Percentiles rank a stretch among this genome's conserved stretches.
phyloP scores from a whole-genome alignment of 2,113 vertebrate genomes.

The Gallinago jamesoni region DNA sequence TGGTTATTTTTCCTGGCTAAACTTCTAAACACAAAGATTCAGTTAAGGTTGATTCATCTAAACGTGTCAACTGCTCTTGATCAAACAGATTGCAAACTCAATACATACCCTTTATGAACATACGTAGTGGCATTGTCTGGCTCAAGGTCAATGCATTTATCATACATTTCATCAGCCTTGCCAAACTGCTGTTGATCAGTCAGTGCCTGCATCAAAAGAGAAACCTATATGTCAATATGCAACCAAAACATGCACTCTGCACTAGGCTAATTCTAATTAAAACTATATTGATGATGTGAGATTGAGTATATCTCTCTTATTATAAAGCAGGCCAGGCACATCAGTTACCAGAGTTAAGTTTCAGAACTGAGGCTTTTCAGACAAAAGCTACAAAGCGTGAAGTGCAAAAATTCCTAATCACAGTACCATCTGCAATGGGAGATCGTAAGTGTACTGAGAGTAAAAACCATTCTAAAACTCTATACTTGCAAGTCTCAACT shows the following conservation, averaged over 20 bases:
- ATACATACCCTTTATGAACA: slow-evolving; percentile 96
- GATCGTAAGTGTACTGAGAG: not conserved
- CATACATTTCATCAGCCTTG: slow-evolving; percentile 98
- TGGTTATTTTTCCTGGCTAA: not conserved
- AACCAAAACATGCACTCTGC: not conserved
- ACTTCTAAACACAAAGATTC: not conserved
- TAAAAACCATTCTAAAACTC: not conserved
- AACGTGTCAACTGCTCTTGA: not conserved
- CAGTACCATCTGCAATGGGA: not conserved
- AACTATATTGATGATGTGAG: not conserved
- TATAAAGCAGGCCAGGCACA: not conserved
- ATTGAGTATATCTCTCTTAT: not conserved
- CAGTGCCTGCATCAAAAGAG: slow-evolving; percentile 82
- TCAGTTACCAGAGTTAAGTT: not conserved
- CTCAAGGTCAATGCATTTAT: slow-evolving; percentile 97
- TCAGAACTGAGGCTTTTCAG: not conserved
- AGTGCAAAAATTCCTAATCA: not conserved
- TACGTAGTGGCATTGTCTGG: slow-evolving; percentile 98
- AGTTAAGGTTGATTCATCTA: not conserved
- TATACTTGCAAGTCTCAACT: not conserved
- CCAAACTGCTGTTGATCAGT: slow-evolving; percentile 99
- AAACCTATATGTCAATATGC: slow-evolving; percentile 4
- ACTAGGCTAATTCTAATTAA: not conserved
- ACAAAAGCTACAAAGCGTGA: not conserved
- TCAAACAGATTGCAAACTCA: not conserved